Base-by-base conservation (phyloP, 2,113 vertebrate species). In the Clinocottus analis region DNA sequence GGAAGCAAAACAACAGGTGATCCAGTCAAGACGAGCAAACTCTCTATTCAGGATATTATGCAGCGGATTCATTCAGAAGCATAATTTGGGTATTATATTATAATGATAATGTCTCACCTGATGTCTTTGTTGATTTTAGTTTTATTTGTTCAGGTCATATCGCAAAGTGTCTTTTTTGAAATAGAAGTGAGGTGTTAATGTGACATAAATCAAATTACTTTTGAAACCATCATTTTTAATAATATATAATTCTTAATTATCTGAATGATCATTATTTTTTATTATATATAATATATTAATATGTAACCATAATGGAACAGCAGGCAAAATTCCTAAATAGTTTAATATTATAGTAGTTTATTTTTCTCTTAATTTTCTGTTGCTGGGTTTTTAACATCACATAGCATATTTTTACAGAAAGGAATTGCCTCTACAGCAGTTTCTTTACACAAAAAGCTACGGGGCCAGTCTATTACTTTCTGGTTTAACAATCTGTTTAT, bases 1-100 rank as follows among this genome's bases (percentile, higher is more conserved):
- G 71, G 80, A 23, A 88, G 37, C 29, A 94, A 82, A 85, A 71
- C 77, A 72, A 25, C 87, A 90, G 93, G 94, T 95, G 77, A 79
- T 58, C 19, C 31, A 27, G 12, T 25, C 33, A 49, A 3, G 21
- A 71, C n/a, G n/a, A 23, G 37, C 63, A 61, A 65, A 29, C 31
- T 69, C n/a, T 63, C 49, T 3, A 2, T 8, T 56, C 7, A 47
- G 49, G 25, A 17, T 19, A 11, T 16, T 39, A 21, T 33, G 19
- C 63, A 37, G 53, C 29, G 10, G 11, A 37, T 11, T 33, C n/a
- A n/a, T 49, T n/a, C 56, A 37, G 3, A 27, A 19, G n/a, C 33
- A 14, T n/a, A 25, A 10, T 63, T 51, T 47, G 31, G 45, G 23
- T 43, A 16, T 41, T 17, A 43, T 49, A 12, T 37, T 37, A 19